phyloP scores from a whole-genome alignment of 2,797 vertebrate genomes.

The Knipowitschia caucasica region DNA sequence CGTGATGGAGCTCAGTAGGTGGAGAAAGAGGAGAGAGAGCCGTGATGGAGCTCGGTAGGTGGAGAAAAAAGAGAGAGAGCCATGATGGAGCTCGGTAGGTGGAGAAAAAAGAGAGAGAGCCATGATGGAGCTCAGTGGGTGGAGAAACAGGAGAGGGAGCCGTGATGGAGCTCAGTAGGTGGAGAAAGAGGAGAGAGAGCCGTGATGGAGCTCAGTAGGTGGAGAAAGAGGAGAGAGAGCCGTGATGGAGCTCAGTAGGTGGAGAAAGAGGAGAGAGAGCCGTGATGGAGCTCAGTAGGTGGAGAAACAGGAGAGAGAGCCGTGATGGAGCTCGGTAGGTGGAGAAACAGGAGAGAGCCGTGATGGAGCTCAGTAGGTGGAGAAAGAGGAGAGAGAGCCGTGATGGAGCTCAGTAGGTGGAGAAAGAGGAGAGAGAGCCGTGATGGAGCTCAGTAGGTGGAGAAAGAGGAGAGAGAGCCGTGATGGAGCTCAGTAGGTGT shows the following conservation, averaged over 20 bases:
- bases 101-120: slow-evolving; percentile 47
- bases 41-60: slow-evolving; percentile 44
- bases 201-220: slow-evolving; percentile 44
- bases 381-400: slow-evolving; percentile 48
- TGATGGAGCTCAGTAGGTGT: slow-evolving; percentile 44
- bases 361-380: slow-evolving; percentile 44
- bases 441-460: slow-evolving; percentile 44
- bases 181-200: slow-evolving; percentile 47
- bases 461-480: slow-evolving; percentile 48
- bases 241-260: slow-evolving; percentile 44
- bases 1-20: slow-evolving; percentile 44
- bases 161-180: slow-evolving; percentile 44
- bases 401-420: slow-evolving; percentile 44
- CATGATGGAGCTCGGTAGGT: slow-evolving; percentile 44
- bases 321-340: slow-evolving; percentile 44
- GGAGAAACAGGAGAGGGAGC: slow-evolving; percentile 47
- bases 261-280: slow-evolving; percentile 47
- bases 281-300: slow-evolving; percentile 44
- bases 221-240: slow-evolving; percentile 47
- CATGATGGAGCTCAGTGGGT: slow-evolving; percentile 44
- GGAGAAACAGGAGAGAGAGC: slow-evolving; percentile 47
- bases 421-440: slow-evolving; percentile 48
- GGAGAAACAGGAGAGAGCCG: slow-evolving; percentile 46
- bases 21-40: slow-evolving; percentile 47
- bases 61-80: slow-evolving; percentile 47